phyloP scores from a whole-genome alignment of 2,113 vertebrate species.

The Beaufortia kweichowensis region DNA sequence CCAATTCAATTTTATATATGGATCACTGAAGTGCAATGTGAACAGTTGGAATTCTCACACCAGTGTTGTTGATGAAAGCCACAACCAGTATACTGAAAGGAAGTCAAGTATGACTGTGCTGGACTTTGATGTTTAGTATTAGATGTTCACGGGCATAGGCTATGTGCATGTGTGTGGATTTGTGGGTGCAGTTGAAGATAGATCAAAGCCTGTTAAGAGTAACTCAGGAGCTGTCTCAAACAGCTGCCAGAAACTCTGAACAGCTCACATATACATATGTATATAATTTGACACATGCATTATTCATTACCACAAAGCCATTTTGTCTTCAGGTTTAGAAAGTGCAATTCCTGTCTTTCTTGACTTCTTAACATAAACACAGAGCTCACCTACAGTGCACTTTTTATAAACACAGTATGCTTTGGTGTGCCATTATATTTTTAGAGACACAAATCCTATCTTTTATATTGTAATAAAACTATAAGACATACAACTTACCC shows the following conservation, averaged over 20 bases:
- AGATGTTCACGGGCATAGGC: constrained; percentile 9
- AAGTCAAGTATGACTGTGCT: constrained; percentile 25
- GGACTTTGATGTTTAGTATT: constrained; percentile 1
- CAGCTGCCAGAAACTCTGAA: constrained; percentile 21
- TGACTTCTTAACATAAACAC: background rate
- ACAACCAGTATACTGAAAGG: background rate
- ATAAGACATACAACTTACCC: too few relatives aligned
- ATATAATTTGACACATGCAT: constrained; percentile 13
- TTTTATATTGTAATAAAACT: too few relatives aligned
- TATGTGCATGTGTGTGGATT: constrained; percentile 13
- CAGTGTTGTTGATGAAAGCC: constrained; percentile 9
- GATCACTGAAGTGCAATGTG: constrained; percentile 25
- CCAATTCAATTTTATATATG: constrained; percentile 19
- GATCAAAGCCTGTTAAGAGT: constrained; percentile 18
- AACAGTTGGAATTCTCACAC: constrained; percentile 11
- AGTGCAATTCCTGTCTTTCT: background rate
- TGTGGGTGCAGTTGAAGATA: constrained; percentile 22
- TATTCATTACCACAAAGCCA: constrained; percentile 31
- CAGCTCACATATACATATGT: background rate
- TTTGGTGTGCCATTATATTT: too few relatives aligned
- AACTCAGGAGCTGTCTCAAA: constrained; percentile 14
- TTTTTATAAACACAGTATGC: too few relatives aligned
- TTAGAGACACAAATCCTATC: too few relatives aligned
- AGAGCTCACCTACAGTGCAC: background rate
- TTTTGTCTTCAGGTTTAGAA: constrained; percentile 28